phyloP scores from a whole-genome alignment of 2,888 invertebrate species.

The Artemia sinica region DNA sequence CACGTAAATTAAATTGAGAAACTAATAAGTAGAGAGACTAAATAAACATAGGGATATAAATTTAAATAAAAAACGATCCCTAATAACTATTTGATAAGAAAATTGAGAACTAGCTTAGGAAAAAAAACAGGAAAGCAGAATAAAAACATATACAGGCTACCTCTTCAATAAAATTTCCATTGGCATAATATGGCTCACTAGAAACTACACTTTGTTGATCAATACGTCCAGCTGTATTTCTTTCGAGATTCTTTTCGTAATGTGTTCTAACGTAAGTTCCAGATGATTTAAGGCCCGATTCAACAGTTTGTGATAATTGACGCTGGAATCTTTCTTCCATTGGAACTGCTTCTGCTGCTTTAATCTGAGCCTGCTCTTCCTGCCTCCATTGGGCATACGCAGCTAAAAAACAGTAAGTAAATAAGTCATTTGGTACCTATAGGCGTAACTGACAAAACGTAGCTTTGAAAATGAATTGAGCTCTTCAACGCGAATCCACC shows the following conservation, averaged over 20 bases:
- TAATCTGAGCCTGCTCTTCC: conserved; percentile 21
- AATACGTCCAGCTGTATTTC: conserved; percentile 19
- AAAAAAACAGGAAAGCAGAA: too few species aligned
- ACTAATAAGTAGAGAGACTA: too few species aligned
- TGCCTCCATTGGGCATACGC: conserved; percentile 19
- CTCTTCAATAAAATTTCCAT: conserved; percentile 39
- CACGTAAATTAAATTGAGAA: too few species aligned
- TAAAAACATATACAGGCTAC: conserved; percentile 29
- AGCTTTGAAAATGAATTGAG: too few species aligned
- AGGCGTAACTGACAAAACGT: too few species aligned
- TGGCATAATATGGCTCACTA: conserved; percentile 35
- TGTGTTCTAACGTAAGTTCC: conserved; percentile 22
- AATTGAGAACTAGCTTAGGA: too few species aligned
- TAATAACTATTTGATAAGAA: too few species aligned
- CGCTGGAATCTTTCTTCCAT: conserved; percentile 21
- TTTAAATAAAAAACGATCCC: too few species aligned
- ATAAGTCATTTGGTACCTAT: too few species aligned
- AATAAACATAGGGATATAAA: too few species aligned
- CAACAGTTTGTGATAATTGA: conserved; percentile 19
- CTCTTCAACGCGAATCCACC: too few species aligned
- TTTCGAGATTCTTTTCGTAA: conserved; percentile 23
- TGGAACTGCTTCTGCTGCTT: conserved; percentile 18
- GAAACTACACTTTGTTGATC: conserved; percentile 20
- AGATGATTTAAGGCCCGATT: conserved; percentile 14
- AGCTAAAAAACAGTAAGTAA: neutral